Conservation (phyloP, 2,113 vertebrate genomes). For the Eubucco bourcierii region DNA sequence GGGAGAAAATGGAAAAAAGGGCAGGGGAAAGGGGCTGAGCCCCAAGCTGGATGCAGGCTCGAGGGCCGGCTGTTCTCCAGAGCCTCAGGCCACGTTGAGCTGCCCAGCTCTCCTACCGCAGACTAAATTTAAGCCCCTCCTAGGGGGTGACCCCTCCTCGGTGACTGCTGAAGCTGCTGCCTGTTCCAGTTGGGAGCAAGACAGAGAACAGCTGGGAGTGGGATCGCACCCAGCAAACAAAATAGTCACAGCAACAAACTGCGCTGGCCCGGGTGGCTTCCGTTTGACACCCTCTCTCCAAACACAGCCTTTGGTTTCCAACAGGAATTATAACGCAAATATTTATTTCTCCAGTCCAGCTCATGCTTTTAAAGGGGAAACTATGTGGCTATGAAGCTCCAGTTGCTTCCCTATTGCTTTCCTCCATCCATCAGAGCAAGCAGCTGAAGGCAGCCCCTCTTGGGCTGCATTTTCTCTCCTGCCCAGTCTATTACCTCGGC, state of each 20-base stretch:
- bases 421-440: not conserved
- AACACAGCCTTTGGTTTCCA: constrained; percentile 8
- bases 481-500: not conserved
- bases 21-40: not conserved
- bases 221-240: constrained; percentile 4
- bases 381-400: not conserved
- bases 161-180: not conserved
- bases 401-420: not conserved
- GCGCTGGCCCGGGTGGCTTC: not conserved
- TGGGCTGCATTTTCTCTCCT: not conserved
- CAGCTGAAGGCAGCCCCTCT: not conserved
- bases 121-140: not conserved
- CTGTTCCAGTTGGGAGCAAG: not conserved
- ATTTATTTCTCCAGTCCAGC: constrained; percentile 19
- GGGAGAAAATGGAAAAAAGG: constrained; percentile 38
- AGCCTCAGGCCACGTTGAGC: not conserved
- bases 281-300: constrained; percentile 36
- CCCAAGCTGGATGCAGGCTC: not conserved
- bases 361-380: constrained; percentile 32
- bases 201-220: not conserved
- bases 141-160: not conserved
- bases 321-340: constrained; percentile 23
- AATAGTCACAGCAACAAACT: not conserved
- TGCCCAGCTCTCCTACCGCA: not conserved
- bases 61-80: not conserved